A percentile compares a stretch with the other conserved stretches of the same genome.
phyloP scores from a whole-genome alignment of 2,888 invertebrate genomes.

The Panzeria rudis region DNA sequence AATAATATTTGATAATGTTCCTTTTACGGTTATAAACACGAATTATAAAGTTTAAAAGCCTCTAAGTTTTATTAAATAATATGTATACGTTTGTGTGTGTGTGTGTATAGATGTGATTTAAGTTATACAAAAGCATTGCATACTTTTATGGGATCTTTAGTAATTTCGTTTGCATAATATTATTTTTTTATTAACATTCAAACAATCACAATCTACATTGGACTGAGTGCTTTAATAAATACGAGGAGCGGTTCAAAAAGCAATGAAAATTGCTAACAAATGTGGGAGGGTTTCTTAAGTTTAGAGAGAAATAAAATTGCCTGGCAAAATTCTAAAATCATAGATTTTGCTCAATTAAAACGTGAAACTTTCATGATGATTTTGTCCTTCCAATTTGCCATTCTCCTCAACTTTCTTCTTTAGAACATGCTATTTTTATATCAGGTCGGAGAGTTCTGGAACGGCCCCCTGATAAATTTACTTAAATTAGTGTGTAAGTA shows the following conservation, averaged over 20 bases:
- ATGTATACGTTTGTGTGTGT: background rate
- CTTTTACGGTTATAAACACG: slow-evolving; percentile 56
- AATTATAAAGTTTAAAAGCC: slow-evolving; percentile 62
- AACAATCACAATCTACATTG: slow-evolving; percentile 10
- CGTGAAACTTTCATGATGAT: too few species aligned
- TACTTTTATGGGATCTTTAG: slow-evolving; percentile 54
- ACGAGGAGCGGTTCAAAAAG: background rate
- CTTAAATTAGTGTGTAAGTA: background rate
- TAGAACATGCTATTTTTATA: too few species aligned
- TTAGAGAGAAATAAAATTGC: too few species aligned
- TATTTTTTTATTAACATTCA: slow-evolving; percentile 30
- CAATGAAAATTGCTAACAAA: background rate
- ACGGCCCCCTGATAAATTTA: background rate
- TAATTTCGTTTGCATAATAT: slow-evolving; percentile 55
- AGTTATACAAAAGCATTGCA: slow-evolving; percentile 32
- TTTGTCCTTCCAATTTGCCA: too few species aligned
- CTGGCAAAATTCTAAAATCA: too few species aligned
- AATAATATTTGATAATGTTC: slow-evolving; percentile 25
- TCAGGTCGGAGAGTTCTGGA: background rate
- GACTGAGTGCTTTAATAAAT: background rate
- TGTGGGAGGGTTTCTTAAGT: too few species aligned
- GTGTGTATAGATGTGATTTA: background rate
- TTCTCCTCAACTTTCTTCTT: too few species aligned
- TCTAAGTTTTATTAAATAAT: slow-evolving; percentile 37
- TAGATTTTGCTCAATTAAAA: too few species aligned